phyloP scores from a whole-genome alignment of 2,113 vertebrate species.

The Clarias batrachus region DNA sequence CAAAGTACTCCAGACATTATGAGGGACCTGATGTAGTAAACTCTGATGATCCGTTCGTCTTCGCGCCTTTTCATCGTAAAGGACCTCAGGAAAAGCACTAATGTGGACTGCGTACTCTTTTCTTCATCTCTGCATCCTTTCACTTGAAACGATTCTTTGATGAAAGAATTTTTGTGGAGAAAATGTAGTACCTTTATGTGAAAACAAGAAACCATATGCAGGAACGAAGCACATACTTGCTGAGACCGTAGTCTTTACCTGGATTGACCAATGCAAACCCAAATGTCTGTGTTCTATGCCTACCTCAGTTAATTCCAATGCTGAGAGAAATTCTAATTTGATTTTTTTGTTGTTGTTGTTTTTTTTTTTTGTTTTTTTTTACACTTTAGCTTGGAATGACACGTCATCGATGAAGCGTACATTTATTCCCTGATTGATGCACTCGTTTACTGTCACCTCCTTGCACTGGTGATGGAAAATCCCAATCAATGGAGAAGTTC shows the following conservation, averaged over 20 bases:
- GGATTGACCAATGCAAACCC: constrained; percentile 4
- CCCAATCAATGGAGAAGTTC: constrained; percentile 14
- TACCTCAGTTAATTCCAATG: constrained; percentile 67
- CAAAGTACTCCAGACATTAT: constrained; percentile 96
- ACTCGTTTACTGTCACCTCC: not conserved
- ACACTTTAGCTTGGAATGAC: not conserved
- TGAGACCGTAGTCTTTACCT: not conserved
- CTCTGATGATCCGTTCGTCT: constrained; percentile 82
- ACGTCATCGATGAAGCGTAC: not conserved
- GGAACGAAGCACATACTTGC: constrained; percentile 39
- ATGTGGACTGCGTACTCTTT: constrained; percentile 58
- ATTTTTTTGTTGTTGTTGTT: too few species aligned
- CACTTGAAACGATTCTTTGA: not conserved
- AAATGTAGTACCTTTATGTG: not conserved
- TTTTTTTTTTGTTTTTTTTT: too few species aligned
- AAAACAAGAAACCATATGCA: not conserved
- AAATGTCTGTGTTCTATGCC: constrained; percentile 55
- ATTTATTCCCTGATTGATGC: not conserved
- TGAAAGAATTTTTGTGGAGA: not conserved
- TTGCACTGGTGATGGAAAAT: not conserved
- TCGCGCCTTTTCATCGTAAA: constrained; percentile 91
- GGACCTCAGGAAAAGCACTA: constrained; percentile 85
- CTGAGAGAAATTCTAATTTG: constrained; percentile 18
- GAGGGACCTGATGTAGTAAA: constrained; percentile 77
- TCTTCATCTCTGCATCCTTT: not conserved